A percentile compares a stretch with the other conserved stretches of the same genome.
These are phyloP conservation scores for Xerus inauris DNA, from an alignment of 2,113 vertebrate species.

Conservation along the genomic window DNA sequence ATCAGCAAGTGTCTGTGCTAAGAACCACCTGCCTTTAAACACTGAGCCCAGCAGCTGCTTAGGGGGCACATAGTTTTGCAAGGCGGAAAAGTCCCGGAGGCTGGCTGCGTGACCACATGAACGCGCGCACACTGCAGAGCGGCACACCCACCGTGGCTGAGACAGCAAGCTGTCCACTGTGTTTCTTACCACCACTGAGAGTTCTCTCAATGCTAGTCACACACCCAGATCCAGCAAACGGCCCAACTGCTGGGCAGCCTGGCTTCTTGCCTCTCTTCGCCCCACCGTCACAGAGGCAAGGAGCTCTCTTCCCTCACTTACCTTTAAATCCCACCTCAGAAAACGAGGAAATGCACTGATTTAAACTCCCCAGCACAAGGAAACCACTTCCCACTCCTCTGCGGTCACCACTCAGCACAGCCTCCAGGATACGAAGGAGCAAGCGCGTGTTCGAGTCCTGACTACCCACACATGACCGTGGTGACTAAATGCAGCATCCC, in stretches of 20 bases:
- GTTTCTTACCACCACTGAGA: background rate
- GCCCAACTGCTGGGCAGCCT: accelerated
- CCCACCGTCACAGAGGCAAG: background rate
- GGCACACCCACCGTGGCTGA: too few species aligned
- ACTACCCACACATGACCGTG: accelerated
- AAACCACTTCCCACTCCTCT: background rate
- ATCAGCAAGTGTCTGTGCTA: background rate
- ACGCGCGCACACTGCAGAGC: background rate
- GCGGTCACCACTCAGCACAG: accelerated
- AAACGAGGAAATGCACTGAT: accelerated
- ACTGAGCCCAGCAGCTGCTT: background rate
- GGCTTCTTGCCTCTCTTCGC: background rate
- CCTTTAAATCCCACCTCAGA: background rate
- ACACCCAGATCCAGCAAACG: background rate
- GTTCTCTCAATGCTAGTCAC: background rate
- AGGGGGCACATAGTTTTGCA: too few species aligned
- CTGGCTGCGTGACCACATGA: accelerated
- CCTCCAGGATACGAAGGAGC: background rate
- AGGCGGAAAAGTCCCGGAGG: background rate
- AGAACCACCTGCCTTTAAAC: background rate
- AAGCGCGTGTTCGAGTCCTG: background rate
- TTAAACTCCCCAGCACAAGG: accelerated
- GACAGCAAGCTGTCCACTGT: too few species aligned
- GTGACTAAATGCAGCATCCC: accelerated
- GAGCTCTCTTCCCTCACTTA: accelerated